Base-by-base conservation (phyloP, 2,797 vertebrate species). In the Halcyon chelicuti region DNA sequence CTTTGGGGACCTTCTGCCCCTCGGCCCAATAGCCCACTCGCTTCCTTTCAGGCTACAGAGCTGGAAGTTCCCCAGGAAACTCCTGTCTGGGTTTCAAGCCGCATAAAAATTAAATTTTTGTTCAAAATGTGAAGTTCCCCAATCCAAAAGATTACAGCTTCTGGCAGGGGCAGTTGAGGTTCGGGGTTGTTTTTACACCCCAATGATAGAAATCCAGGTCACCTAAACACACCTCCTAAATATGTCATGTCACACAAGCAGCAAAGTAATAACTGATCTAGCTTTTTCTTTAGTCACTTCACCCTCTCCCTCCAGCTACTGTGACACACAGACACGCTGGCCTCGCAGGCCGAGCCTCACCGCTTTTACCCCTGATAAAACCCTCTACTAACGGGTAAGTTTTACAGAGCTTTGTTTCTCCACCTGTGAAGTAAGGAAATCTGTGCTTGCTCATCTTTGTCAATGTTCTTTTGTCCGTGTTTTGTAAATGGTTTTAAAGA, bases 391-490 rank as follows among this genome's bases (percentile, higher is more conserved):
- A 77, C 57, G 82, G 79, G 7, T 35, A 58, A 51, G 28, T 73
- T 86, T 67, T 67, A 80, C 17, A 86, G 26, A 83, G 28, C 37
- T 93, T 93, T 91, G 78, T 63, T 92, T 95, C 86, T 92, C 91
- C 87, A 84, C 79, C 85, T 88, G 75, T 49, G 82, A 94, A 86
- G 87, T 25, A 15, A 94, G 70, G 47, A 90, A 93, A 95, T 94
- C 86, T 80, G n/a, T 39, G 67, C 86, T 90, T 94, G 70, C 58
- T 78, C 55, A 5, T 60, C 88, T 91, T 94, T 76, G 87, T 81
- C 84, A 91, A 66, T 88, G 68, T 75, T 88, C 58, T 90, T 95
- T 91, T 83, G 58, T 90, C 90, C 5, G 0, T 86, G 73, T 81
- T 95, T 95, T 81, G 76, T 88, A 92, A 95, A 82, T 42, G 51